Evolutionary conservation across 2,888 invertebrate genomes (phyloP), one percentile per base, ranked within the genome.

Genomic region (Platerodrilus igneus): DNA sequence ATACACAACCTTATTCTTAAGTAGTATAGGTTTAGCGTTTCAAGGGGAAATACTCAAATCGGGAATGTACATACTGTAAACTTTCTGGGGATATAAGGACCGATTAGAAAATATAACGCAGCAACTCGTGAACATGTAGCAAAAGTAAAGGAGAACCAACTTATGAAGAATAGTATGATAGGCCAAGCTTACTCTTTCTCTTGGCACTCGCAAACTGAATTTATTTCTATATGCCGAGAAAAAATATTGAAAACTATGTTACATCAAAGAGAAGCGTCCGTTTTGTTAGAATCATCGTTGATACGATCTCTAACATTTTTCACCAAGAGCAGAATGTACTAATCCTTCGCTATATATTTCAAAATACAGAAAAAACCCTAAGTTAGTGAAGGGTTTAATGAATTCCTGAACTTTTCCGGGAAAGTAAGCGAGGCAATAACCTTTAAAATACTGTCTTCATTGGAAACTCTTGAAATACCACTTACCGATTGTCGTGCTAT

Each of bases 61-160:
- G 10, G 31, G 21, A 21, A 31, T 31, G 8, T 8, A 10, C 13
- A 31, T 21, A 31, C 20, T 21, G 21, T 20, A 11, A 31, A 31
- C 21, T 21, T 16, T 9, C 16, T 3, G 28, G 28, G 16, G 9
- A 8, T n/a, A n/a, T 28, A 16, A 15, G 28, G 16, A 15, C 14
- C 16, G 8, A 17, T 28, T 17, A n/a, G 16, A 16, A 15, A 17
- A n/a, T 28, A 28, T 5, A 16, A 28, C n/a, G 16, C 10, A 28
- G 5, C 16, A 2, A 16, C 17, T 6, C 6, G 17, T 7, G 11
- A 13, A 21, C 31, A 31, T 21, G 7, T 21, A 2, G 21, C 21
- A 31, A n/a, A 31, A 21, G 14, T 15, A 5, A 16, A 29, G 15
- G 3, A 17, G 6, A 17, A n/a, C 3, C 18, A 29, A 9, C 4